Evolutionary conservation across 2,888 invertebrate genomes (phyloP).

Genomic region (Tetheella fluctuosa): DNA sequence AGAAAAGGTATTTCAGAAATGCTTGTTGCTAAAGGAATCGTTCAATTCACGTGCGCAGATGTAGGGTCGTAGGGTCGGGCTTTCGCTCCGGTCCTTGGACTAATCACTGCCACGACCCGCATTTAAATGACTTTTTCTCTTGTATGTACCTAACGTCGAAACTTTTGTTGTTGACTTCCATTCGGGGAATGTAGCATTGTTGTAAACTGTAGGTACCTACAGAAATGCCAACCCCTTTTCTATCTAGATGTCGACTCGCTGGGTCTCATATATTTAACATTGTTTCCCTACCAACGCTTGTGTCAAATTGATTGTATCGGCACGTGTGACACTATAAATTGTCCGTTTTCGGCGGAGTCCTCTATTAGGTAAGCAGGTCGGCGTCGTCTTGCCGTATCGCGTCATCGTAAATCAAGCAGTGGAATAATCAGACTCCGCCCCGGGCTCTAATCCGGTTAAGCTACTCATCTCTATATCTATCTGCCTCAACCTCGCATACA

Average conservation of each 20-base stretch:
- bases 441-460: slow-evolving; percentile 75
- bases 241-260: slow-evolving; percentile 60
- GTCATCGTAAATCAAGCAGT: slow-evolving; percentile 80
- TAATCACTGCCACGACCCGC: slow-evolving; percentile 78
- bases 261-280: slow-evolving; percentile 72
- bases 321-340: slow-evolving; percentile 72
- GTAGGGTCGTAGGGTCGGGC: slow-evolving; percentile 57
- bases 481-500: slow-evolving; percentile 67
- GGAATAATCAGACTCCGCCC: slow-evolving; percentile 77
- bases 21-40: slow-evolving; percentile 48
- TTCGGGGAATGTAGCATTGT: slow-evolving; percentile 45
- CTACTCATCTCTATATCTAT: slow-evolving; percentile 74
- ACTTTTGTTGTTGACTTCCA: slow-evolving; percentile 52
- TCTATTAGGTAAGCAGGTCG: slow-evolving; percentile 69
- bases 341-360: slow-evolving; percentile 62
- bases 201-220: slow-evolving; percentile 26
- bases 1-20: slow-evolving; percentile 47
- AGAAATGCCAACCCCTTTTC: slow-evolving; percentile 55
- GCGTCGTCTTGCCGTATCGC: slow-evolving; percentile 63
- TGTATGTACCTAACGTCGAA: slow-evolving; percentile 57
- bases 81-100: slow-evolving; percentile 55
- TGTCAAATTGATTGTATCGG: slow-evolving; percentile 68
- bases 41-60: slow-evolving; percentile 57
- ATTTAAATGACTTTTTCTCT: slow-evolving; percentile 76
- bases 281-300: slow-evolving; percentile 49